Evolutionary conservation across 2,888 invertebrate genomes (phyloP), one percentile per base, ranked within the genome.

Genomic region (Campopleginae sp.): DNA sequence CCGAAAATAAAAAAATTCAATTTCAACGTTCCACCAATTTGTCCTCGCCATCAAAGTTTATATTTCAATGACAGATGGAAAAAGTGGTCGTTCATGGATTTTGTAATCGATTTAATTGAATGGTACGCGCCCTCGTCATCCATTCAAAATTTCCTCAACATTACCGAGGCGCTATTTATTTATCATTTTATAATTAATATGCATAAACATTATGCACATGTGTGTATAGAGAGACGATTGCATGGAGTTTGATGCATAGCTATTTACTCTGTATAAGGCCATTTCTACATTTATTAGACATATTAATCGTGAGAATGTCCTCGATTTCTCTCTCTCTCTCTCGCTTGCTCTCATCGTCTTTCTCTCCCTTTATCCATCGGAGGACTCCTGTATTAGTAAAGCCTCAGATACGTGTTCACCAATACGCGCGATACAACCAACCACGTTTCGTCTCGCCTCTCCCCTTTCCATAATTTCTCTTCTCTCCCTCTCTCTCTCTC

Each of bases 401-500:
- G 63, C 14, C 38, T 38, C 38, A 48, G 51, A 19, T 61, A 63
- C 78, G 79, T 48, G 63, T 79, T 48, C 12, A 63, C 71, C 61
- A 51, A 79, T 78, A 74, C 48, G 27, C 31, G 19, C 33, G 17
- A 72, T 54, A 51, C 66, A 58, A 58, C 46, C 74, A 80, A 75
- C 74, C 74, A 14, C 44, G 74, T 74, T 80, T 68, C 54, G 44
- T 58, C 33, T 42, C 58, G 54, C 27, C 58, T 58, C 54, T 74
- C 44, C 74, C 66, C 80, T 51, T 74, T 72, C 71, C 76, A 76
- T 65, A 27, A 89, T 89, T 89, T 84, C 80, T 80, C 46, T 19
- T 89, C 91, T 91, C 89, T 90, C 90, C 46, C 68, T 68, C 68
- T 46, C 68, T 48, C 71, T 71, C 71, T 42, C 72, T 46, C 23